phyloP scores from a whole-genome alignment of 2,797 vertebrate genomes.

The Falco novaeseelandiae region DNA sequence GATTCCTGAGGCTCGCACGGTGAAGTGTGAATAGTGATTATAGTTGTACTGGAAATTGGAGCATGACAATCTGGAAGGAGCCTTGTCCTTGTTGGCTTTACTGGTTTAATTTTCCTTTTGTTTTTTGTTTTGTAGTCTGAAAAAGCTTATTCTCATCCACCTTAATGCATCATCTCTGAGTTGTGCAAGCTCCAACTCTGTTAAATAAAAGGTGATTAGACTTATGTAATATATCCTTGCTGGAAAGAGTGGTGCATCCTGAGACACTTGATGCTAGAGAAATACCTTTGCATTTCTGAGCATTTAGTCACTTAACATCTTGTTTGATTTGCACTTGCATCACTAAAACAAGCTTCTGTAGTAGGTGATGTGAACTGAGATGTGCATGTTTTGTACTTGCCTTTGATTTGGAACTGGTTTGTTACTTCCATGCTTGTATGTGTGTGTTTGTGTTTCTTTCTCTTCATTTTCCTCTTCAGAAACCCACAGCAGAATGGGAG shows the following conservation, averaged over 20 bases:
- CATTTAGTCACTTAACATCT: not conserved
- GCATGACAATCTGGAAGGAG: not conserved
- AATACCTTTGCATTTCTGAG: not conserved
- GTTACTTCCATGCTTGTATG: not conserved
- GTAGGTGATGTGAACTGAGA: not conserved
- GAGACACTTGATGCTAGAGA: not conserved
- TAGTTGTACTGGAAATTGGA: not conserved
- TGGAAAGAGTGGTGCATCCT: not conserved
- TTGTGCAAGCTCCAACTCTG: not conserved
- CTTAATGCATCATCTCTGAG: not conserved
- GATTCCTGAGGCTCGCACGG: not conserved
- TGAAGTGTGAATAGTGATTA: not conserved
- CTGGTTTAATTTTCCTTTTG: not conserved
- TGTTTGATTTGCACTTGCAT: not conserved
- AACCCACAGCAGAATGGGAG: not conserved
- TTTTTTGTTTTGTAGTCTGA: not conserved
- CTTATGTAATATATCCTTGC: not conserved
- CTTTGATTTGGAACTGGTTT: not conserved
- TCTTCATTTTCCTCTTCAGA: not conserved
- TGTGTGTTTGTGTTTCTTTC: not conserved
- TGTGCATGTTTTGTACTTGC: not conserved
- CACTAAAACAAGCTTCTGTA: not conserved
- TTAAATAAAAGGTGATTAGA: not conserved
- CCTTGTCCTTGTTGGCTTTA: not conserved
- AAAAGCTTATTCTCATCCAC: not conserved